phyloP scores from a whole-genome alignment of 2,113 vertebrate genomes.

The Entomyzon cyanotis region DNA sequence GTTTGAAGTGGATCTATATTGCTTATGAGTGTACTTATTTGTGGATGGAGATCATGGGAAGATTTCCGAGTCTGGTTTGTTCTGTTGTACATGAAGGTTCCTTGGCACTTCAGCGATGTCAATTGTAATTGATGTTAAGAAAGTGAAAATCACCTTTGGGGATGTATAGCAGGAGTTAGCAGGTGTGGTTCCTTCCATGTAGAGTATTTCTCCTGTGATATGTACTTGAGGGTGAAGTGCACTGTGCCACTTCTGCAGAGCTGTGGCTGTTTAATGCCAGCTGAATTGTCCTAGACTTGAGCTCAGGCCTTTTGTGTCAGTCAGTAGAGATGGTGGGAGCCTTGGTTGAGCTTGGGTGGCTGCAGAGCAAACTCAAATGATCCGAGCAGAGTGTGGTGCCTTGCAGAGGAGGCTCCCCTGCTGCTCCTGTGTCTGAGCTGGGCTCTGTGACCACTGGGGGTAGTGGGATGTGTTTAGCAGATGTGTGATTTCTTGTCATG shows the following conservation, averaged over 20 bases:
- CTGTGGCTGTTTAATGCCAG: background rate
- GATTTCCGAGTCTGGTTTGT: background rate
- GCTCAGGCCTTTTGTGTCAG: background rate
- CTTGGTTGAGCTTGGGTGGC: background rate
- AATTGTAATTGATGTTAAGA: background rate
- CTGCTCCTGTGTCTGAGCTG: background rate
- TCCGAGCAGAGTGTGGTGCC: background rate
- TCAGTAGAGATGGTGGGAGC: background rate
- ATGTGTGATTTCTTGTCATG: background rate
- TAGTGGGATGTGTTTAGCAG: background rate
- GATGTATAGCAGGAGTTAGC: background rate
- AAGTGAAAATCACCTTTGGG: background rate
- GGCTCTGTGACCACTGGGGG: fast-evolving
- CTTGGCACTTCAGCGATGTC: background rate
- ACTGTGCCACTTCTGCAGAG: background rate
- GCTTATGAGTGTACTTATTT: background rate
- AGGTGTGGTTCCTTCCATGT: background rate
- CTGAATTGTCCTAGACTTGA: background rate
- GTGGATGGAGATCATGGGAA: background rate
- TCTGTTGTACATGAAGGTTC: background rate
- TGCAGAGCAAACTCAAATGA: background rate
- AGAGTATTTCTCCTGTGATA: background rate
- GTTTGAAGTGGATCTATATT: background rate
- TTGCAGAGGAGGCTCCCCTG: background rate
- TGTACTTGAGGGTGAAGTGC: background rate